Evolutionary conservation across 2,113 vertebrate genomes (phyloP).

Genomic region (Delphinus delphis): DNA sequence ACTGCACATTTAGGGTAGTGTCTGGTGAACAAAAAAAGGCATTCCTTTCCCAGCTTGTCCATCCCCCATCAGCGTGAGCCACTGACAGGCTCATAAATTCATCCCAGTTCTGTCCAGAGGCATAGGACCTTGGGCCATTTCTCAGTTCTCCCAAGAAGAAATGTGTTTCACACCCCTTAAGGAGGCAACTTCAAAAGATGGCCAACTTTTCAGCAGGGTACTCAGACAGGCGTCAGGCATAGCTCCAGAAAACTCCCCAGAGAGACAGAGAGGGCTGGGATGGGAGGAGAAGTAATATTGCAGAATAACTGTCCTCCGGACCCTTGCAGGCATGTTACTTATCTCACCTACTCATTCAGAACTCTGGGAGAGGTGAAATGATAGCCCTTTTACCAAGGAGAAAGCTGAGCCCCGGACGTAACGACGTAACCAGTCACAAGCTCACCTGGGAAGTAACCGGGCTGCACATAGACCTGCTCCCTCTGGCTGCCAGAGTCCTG

Average conservation of each 20-base stretch:
- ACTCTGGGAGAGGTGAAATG: background rate
- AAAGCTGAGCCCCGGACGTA: background rate
- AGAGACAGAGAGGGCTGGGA: background rate
- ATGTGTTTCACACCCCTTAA: background rate
- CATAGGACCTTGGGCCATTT: rapidly evolving
- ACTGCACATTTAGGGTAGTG: background rate
- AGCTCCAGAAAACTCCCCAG: background rate
- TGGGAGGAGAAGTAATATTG: background rate
- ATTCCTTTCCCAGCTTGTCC: background rate
- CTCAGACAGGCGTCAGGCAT: background rate
- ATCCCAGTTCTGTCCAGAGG: background rate
- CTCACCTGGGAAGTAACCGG: background rate
- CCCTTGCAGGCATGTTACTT: no score
- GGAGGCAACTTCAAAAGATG: background rate
- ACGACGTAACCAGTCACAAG: no score
- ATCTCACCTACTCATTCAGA: background rate
- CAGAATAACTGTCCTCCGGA: background rate
- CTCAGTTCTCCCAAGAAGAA: background rate
- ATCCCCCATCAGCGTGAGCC: background rate
- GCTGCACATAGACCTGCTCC: background rate
- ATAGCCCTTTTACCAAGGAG: background rate
- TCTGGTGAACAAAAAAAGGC: background rate
- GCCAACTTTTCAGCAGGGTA: background rate
- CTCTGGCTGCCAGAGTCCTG: background rate
- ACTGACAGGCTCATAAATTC: background rate